A percentile compares a stretch with the other conserved stretches of the same genome.
These are phyloP conservation scores for Meloe dianella DNA, from an alignment of 2,888 invertebrate species.

Conservation along the genomic window DNA sequence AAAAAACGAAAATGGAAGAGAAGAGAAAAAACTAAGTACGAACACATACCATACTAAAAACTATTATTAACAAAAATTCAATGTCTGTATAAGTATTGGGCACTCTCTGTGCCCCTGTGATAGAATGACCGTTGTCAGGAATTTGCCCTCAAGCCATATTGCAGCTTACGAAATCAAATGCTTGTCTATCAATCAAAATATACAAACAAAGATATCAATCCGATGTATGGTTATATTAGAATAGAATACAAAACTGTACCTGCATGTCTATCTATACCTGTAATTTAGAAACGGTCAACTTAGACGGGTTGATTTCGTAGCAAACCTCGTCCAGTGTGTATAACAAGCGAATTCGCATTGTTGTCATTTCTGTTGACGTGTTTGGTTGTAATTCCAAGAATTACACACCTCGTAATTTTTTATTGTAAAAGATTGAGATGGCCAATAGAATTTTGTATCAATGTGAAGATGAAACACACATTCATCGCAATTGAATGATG, in stretches of 20 bases:
- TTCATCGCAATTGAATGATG: too few species aligned
- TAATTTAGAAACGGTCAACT: not conserved
- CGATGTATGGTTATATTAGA: not conserved
- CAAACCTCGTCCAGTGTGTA: too few species aligned
- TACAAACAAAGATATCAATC: conserved; percentile 24
- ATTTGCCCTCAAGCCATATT: conserved; percentile 26
- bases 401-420: conserved; percentile 15
- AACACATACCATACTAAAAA: conserved; percentile 31
- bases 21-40: conserved; percentile 28
- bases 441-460: conserved; percentile 11
- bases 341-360: not conserved
- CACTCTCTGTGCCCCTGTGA: conserved; percentile 27
- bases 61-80: conserved; percentile 33
- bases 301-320: too few species aligned
- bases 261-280: too few species aligned
- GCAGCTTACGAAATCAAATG: conserved; percentile 23
- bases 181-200: conserved; percentile 29
- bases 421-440: conserved; percentile 5
- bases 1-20: not conserved
- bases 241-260: too few species aligned
- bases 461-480: conserved; percentile 13
- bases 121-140: conserved; percentile 20
- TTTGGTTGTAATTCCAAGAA: conserved; percentile 12
- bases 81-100: conserved; percentile 29
- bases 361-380: not conserved